phyloP scores from a whole-genome alignment of 2,888 invertebrate genomes.

The Lasioglossum malachurum region DNA sequence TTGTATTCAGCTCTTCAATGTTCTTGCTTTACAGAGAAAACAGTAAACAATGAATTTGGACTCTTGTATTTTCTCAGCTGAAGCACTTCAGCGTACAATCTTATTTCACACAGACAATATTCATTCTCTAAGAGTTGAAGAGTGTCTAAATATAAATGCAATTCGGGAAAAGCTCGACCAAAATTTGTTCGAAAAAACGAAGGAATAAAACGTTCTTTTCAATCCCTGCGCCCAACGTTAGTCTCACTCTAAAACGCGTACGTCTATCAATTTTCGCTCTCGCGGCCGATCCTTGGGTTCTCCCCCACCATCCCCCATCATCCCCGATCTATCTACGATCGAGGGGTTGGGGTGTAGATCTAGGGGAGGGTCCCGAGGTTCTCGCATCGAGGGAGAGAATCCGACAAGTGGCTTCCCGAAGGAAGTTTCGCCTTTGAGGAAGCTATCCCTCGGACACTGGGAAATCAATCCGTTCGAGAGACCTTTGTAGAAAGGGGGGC shows the following conservation, averaged over 20 bases:
- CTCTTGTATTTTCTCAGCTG: no score
- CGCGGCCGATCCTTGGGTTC: not conserved
- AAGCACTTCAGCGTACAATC: no score
- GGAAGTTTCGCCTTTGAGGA: constrained; percentile 48
- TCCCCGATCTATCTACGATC: not conserved
- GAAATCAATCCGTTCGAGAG: constrained; percentile 57
- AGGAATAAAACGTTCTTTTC: not conserved
- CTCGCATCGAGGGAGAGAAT: constrained; percentile 55
- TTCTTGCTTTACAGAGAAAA: no score
- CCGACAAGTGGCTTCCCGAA: constrained; percentile 67
- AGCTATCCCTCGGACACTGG: constrained; percentile 46
- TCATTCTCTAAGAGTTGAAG: no score
- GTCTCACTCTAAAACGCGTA: not conserved
- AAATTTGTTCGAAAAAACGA: not conserved
- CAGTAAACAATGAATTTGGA: no score
- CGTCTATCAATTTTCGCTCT: not conserved
- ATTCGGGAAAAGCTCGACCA: not conserved
- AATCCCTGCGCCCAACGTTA: not conserved
- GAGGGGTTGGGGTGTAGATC: not conserved
- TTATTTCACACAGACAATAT: no score
- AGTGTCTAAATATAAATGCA: no score
- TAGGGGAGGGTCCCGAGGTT: constrained; percentile 19
- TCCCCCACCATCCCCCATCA: not conserved
- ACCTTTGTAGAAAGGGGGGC: constrained; percentile 18
- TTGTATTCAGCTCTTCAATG: no score